These are phyloP conservation scores for Phaethon lepturus DNA, from an alignment of 2,113 vertebrate genomes.

Conservation along the genomic window DNA sequence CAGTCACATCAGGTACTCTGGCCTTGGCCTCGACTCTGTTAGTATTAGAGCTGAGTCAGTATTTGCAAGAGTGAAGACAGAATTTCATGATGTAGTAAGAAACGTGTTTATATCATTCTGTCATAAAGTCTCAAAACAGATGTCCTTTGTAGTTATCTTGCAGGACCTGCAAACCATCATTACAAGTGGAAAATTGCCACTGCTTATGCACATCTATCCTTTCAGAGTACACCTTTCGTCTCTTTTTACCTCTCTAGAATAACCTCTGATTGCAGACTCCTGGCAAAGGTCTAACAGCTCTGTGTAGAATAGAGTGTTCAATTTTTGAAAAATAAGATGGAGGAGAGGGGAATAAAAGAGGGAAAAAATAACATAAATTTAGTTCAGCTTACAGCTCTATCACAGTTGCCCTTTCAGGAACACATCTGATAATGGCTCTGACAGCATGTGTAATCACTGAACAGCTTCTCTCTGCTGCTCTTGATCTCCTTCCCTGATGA, in stretches of 20 bases:
- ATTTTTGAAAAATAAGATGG: slow-evolving; percentile 1
- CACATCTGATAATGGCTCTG: neutral
- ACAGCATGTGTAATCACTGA: neutral
- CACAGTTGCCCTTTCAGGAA: slow-evolving; percentile 8
- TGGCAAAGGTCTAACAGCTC: neutral
- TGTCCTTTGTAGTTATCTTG: neutral
- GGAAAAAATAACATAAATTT: neutral
- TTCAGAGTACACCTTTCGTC: neutral
- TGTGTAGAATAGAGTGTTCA: neutral
- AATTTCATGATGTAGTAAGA: neutral
- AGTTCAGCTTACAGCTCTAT: neutral
- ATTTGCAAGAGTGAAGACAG: neutral
- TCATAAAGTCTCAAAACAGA: neutral
- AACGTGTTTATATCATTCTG: neutral
- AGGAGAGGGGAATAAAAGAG: neutral
- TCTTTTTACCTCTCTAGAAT: neutral
- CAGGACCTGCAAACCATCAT: neutral
- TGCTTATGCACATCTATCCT: neutral
- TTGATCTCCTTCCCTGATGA: neutral
- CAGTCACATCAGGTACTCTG: neutral
- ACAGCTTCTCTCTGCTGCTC: neutral
- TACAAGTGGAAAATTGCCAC: neutral
- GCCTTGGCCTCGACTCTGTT: neutral
- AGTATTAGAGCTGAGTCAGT: neutral
- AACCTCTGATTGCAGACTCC: neutral